Evolutionary conservation across 2,113 vertebrate species (phyloP).

Genomic region (Lophius piscatorius): DNA sequence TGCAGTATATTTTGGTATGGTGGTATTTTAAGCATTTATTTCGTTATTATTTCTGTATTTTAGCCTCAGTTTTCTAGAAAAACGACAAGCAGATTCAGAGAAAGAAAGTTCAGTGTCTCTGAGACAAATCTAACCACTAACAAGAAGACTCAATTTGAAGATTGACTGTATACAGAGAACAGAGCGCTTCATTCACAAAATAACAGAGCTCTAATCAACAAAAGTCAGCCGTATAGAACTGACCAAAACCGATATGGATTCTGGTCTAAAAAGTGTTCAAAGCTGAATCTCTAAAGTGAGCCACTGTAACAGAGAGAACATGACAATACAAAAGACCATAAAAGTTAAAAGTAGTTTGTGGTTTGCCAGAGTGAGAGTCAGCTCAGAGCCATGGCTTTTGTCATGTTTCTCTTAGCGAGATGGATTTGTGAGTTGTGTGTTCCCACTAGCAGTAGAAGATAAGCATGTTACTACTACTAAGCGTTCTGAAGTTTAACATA

Average conservation of each 20-base stretch:
- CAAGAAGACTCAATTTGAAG: too few relatives aligned
- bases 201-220: too few relatives aligned
- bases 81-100: too few relatives aligned
- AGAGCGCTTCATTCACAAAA: too few relatives aligned
- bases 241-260: background rate
- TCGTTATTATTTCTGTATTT: too few relatives aligned
- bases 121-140: too few relatives aligned
- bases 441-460: conserved; percentile 36
- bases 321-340: conserved; percentile 1
- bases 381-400: conserved; percentile 40
- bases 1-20: too few relatives aligned
- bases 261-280: background rate
- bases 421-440: conserved; percentile 30
- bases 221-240: too few relatives aligned
- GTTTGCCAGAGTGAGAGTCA: conserved; percentile 21
- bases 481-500: conserved; percentile 18
- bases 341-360: conserved; percentile 25
- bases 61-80: too few relatives aligned
- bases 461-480: conserved; percentile 48
- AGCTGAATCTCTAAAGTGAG: background rate
- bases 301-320: background rate
- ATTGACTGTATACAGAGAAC: too few relatives aligned
- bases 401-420: conserved; percentile 7
- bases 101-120: too few relatives aligned
- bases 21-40: too few relatives aligned